Evolutionary conservation across 2,888 invertebrate genomes (phyloP).

Genomic region (Polietes domitor): DNA sequence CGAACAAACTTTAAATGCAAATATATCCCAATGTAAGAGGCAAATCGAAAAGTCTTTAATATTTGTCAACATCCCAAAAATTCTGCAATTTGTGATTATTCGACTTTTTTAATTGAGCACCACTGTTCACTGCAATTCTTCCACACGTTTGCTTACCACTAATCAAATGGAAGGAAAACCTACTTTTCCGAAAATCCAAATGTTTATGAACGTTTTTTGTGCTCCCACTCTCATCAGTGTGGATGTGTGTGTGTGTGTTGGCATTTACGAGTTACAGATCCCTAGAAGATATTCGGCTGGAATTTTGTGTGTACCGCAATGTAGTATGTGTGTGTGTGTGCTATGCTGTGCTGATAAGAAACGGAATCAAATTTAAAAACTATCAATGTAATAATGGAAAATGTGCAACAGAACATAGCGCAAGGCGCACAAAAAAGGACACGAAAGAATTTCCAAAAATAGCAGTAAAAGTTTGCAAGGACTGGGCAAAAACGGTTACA

Average conservation of each 20-base stretch:
- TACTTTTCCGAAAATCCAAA: neutral
- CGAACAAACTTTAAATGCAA: too few relatives aligned
- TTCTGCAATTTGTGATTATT: neutral
- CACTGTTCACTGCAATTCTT: slow-evolving; percentile 3
- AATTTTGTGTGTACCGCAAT: slow-evolving; percentile 66
- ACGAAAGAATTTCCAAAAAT: neutral
- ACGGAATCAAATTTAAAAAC: slow-evolving; percentile 78
- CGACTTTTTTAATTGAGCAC: neutral
- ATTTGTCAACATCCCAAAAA: too few relatives aligned
- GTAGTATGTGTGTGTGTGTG: neutral
- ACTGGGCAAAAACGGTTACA: neutral
- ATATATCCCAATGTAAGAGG: too few relatives aligned
- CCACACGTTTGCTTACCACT: slow-evolving; percentile 9
- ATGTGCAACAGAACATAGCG: slow-evolving; percentile 30
- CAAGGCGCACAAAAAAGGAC: slow-evolving; percentile 34
- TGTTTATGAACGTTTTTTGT: slow-evolving; percentile 26
- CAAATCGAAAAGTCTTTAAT: too few relatives aligned
- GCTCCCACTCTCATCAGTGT: neutral
- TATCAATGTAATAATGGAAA: slow-evolving; percentile 76
- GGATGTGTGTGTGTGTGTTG: neutral
- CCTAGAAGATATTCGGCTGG: slow-evolving; percentile 36
- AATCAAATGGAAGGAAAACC: slow-evolving; percentile 26
- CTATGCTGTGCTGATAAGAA: slow-evolving; percentile 71
- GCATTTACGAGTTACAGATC: neutral
- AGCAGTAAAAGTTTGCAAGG: neutral